These are phyloP conservation scores for Caenorhabditis angaria DNA, from an alignment of 2,888 invertebrate genomes.

Conservation along the genomic window DNA sequence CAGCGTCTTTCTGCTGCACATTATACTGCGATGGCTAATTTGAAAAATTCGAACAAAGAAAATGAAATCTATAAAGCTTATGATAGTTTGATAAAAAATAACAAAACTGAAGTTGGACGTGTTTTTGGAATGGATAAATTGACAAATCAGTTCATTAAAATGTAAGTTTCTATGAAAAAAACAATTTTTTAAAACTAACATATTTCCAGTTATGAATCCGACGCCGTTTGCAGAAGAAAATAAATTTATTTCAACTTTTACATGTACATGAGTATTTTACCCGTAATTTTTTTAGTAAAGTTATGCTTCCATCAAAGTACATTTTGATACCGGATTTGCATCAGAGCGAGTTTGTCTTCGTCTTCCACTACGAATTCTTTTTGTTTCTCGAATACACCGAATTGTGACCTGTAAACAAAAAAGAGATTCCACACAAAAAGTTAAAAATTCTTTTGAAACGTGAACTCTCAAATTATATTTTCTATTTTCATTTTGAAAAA, in stretches of 20 bases:
- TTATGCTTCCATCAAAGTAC: conserved; percentile 31
- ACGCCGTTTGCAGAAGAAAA: too few relatives aligned
- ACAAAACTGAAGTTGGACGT: neutral
- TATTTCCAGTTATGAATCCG: too few relatives aligned
- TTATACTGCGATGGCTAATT: neutral
- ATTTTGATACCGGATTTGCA: conserved; percentile 30
- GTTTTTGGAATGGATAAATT: conserved; percentile 22
- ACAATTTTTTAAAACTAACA: too few relatives aligned
- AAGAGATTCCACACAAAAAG: too few relatives aligned
- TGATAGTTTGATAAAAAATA: conserved; percentile 10
- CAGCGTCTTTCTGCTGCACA: conserved; percentile 5
- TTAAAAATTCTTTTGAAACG: conserved; percentile 1
- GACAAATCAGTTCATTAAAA: conserved; percentile 28
- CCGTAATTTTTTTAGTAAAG: too few relatives aligned
- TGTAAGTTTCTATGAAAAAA: neutral
- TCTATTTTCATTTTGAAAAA: neutral
- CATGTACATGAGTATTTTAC: too few relatives aligned
- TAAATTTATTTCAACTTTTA: too few relatives aligned
- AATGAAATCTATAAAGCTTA: conserved; percentile 15
- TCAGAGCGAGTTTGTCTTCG: conserved; percentile 34
- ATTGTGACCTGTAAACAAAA: conserved; percentile 35
- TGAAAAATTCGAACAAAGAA: conserved; percentile 1
- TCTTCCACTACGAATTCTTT: conserved; percentile 33
- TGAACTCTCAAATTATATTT: neutral
- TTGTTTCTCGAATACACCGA: conserved; percentile 34